These are phyloP conservation scores for Synanthedon vespiformis DNA, from an alignment of 2,888 invertebrate species.

Conservation along the genomic window DNA sequence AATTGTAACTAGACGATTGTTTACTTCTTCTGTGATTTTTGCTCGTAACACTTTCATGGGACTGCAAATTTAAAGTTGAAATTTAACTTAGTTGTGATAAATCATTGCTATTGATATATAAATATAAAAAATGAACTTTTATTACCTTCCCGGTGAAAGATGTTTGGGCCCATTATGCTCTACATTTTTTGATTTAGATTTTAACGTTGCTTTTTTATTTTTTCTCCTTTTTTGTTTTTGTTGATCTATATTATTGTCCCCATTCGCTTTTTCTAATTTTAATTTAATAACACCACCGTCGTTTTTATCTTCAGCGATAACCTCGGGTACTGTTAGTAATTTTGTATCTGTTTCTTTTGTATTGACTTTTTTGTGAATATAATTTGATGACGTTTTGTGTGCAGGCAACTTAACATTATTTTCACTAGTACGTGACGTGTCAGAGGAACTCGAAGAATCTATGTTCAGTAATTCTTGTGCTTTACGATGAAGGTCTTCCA, in stretches of 20 bases:
- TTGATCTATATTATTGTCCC: conserved; percentile 4
- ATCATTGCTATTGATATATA: too few relatives aligned
- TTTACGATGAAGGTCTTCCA: conserved; percentile 51
- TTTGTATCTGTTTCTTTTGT: background rate
- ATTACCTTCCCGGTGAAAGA: background rate
- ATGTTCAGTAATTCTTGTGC: conserved; percentile 52
- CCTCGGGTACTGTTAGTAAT: background rate
- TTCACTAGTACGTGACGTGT: conserved; percentile 25
- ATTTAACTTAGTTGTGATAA: too few relatives aligned
- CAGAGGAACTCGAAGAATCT: conserved; percentile 41
- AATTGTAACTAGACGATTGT: conserved; percentile 65
- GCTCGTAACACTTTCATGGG: conserved; percentile 52
- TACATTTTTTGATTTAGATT: conserved; percentile 5
- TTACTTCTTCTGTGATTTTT: conserved; percentile 61
- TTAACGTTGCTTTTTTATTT: conserved; percentile 9
- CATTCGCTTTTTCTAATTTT: conserved; percentile 5
- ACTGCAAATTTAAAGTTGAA: conserved; percentile 15
- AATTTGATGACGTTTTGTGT: background rate
- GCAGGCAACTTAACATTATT: conserved; percentile 10
- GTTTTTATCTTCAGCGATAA: background rate
- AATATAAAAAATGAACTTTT: too few relatives aligned
- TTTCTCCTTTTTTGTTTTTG: conserved; percentile 7
- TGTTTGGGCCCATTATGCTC: conserved; percentile 9
- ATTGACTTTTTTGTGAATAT: background rate
- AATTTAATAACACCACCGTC: background rate